These are phyloP conservation scores for Datnioides undecimradiatus DNA, from an alignment of 2,113 vertebrate species.

Conservation along the genomic window DNA sequence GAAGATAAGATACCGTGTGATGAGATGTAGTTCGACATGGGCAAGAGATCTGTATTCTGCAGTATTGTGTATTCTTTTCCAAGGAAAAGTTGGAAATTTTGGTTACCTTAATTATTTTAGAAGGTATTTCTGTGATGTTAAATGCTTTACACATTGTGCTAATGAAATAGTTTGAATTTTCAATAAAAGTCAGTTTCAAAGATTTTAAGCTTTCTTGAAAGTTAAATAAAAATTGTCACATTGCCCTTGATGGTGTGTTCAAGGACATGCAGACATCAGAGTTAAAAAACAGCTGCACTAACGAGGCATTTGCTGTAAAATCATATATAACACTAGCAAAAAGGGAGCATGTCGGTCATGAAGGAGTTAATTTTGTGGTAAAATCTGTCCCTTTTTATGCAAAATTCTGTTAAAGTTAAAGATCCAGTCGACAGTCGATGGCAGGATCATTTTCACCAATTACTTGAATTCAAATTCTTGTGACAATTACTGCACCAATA, in stretches of 20 bases:
- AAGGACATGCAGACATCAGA: neutral
- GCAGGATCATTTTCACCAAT: neutral
- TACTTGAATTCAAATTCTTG: neutral
- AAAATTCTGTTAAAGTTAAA: neutral
- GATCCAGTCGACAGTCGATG: neutral
- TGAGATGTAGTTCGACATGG: neutral
- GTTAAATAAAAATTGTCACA: neutral
- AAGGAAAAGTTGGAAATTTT: neutral
- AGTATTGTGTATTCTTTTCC: neutral
- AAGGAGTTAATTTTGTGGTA: neutral
- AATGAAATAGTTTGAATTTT: neutral
- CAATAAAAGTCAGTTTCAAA: neutral
- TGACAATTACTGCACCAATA: neutral
- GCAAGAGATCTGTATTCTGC: neutral
- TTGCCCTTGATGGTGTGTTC: neutral
- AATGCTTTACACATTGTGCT: neutral
- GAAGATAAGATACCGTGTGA: constrained; percentile 32
- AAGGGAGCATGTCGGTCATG: neutral
- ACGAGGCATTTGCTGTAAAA: neutral
- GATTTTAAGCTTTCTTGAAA: neutral
- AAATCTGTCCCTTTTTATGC: neutral
- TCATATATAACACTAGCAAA: neutral
- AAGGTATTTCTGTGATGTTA: neutral
- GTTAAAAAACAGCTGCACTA: neutral
- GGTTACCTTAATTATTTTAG: neutral